Evolutionary conservation across 2,888 invertebrate species (phyloP), one percentile per base, ranked within the genome.

Genomic region (Apodemia zela): DNA sequence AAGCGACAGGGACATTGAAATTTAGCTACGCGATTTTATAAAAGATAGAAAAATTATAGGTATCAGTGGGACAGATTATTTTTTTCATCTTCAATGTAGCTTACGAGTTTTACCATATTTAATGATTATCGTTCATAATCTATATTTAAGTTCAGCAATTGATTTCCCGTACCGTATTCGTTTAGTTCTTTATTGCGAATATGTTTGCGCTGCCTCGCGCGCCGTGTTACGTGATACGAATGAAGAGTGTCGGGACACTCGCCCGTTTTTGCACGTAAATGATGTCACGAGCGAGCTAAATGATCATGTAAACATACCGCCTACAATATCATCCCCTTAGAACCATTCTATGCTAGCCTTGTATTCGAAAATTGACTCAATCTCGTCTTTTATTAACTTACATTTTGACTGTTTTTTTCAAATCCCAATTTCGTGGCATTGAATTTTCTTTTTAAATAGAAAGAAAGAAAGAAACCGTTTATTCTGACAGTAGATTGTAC

Each of bases 211-310:
- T 63, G 49, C 35, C 63, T 49, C 42, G 57, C 59, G 63, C 54
- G 18, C 18, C 38, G 38, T 60, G 47, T 60, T 60, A 67, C 67
- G 68, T 68, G 69, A 65, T 64, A 47, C 57, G 66, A 70, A 68
- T 69, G 62, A 73, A 70, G 68, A 69, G 71, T 69, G 68, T 33
- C 47, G 25, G 69, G 69, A 68, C 62, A 72, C 68, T 73, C 67
- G 70, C 70, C 70, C 70, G 76, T 82, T 85, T 82, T 84, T 82
- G 75, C 74, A 73, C 73, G 67, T 73, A 74, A 72, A 76, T 73
- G 72, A 72, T 73, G 78, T 78, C 80, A 76, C 76, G 74, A 73
- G 69, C 74, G 68, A 69, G 72, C 75, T 74, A 78, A 81, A 77
- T 75, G 75, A 69, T 73, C 76, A 70, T 78, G 78, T 77, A 80